These are phyloP conservation scores for Eumeta japonica DNA, from an alignment of 1,140 invertebrate species.

Conservation along the genomic window DNA sequence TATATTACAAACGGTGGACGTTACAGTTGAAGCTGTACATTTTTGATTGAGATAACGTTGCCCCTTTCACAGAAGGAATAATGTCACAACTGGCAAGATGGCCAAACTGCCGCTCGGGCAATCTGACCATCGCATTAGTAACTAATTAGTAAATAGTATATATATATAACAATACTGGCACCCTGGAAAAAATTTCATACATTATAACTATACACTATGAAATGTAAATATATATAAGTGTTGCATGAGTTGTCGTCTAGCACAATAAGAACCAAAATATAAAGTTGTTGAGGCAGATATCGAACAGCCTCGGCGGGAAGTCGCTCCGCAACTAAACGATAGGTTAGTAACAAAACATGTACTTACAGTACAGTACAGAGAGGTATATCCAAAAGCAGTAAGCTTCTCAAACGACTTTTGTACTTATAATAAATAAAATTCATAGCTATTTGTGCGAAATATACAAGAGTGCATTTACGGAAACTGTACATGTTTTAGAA, in stretches of 20 bases:
- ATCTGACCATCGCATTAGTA: slow-evolving; percentile 45
- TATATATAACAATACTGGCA: slow-evolving; percentile 46
- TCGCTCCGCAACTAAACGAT: slow-evolving; percentile 40
- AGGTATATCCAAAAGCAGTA: slow-evolving; percentile 58
- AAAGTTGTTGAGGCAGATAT: slow-evolving; percentile 12
- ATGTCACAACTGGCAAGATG: slow-evolving; percentile 59
- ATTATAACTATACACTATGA: slow-evolving; percentile 47
- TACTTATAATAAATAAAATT: slow-evolving; percentile 54
- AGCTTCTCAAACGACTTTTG: slow-evolving; percentile 56
- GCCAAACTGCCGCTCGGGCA: slow-evolving; percentile 51
- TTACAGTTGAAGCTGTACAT: slow-evolving; percentile 51
- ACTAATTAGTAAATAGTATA: slow-evolving; percentile 38
- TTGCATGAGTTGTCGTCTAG: slow-evolving; percentile 53
- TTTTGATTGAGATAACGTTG: slow-evolving; percentile 54
- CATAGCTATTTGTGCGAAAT: slow-evolving; percentile 57
- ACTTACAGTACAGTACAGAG: slow-evolving; percentile 49
- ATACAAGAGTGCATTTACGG: slow-evolving; percentile 58
- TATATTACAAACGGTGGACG: slow-evolving; percentile 59
- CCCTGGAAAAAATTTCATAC: slow-evolving; percentile 57
- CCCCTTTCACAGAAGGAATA: slow-evolving; percentile 61
- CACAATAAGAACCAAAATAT: slow-evolving; percentile 18
- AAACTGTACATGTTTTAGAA: slow-evolving; percentile 62
- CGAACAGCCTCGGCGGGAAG: slow-evolving; percentile 29
- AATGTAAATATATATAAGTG: slow-evolving; percentile 10
- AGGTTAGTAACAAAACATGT: slow-evolving; percentile 61